Evolutionary conservation across 2,113 vertebrate species (phyloP), one percentile per base, ranked within the genome.

Genomic region (Dipodomys ordii): DNA sequence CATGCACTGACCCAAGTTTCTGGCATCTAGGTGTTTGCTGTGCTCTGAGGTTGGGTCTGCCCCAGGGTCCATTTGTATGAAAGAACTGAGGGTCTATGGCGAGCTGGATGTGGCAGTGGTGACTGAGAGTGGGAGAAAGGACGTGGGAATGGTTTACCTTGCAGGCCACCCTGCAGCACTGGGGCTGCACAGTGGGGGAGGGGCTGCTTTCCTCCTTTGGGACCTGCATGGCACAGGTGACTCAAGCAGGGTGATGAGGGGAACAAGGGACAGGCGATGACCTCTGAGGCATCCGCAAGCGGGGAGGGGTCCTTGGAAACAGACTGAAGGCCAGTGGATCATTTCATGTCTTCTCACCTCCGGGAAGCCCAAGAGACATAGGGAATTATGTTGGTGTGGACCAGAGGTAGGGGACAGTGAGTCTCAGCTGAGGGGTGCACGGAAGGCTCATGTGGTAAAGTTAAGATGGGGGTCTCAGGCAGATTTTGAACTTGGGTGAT

Each of bases 401-500:
- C 46, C 11, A 72, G 71, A 68, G 28, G 76, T 0, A 2, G 5
- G 10, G n/a, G 12, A 9, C 2, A 30, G 71, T 91, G 18, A 60
- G 22, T 64, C 6, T 28, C 28, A 8, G 20, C 30, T 25, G 15
- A n/a, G 62, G 68, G 78, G 9, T 28, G n/a, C 81, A 16, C 2
- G 19, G 79, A 78, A 49, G 81, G 19, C 4, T 49, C 9, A 0
- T 20, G 16, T n/a, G 32, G n/a, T 12, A 3, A n/a, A 32, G 69
- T 67, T 30, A 53, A 79, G n/a, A 68, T n/a, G 30, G 4, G 7
- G 7, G 9, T 69, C 11, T 4, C 88, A 46, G 18, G 25, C 64
- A 90, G 79, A 20, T 35, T 85, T 93, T 80, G 49, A 90, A 68
- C 3, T 49, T 46, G 53, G 23, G 22, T 13, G 76, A 72, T 28